Conservation (phyloP, 1,140 invertebrate species). For the Zaprionus africanus region DNA sequence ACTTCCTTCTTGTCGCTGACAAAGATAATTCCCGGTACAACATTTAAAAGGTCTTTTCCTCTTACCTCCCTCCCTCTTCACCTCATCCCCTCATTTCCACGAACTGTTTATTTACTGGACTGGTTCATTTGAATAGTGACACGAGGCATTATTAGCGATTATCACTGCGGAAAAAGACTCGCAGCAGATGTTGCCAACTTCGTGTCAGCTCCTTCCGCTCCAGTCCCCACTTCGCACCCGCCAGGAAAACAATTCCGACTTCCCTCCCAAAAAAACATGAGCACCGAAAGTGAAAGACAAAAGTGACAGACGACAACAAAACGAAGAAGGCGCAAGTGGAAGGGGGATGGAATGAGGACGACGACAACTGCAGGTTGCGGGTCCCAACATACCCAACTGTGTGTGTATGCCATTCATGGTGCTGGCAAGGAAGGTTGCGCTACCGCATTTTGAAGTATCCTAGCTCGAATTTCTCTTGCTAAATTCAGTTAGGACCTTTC, state of each 20-base stretch:
- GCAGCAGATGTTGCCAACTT: slow-evolving; percentile 66
- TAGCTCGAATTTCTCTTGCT: background rate
- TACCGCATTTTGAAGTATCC: background rate
- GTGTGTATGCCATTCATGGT: slow-evolving; percentile 2
- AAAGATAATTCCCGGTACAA: background rate
- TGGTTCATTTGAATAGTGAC: slow-evolving; percentile 71
- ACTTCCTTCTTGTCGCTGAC: background rate
- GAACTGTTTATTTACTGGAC: slow-evolving; percentile 72
- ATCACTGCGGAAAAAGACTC: slow-evolving; percentile 61
- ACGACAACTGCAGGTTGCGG: slow-evolving; percentile 33
- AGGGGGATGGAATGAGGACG: background rate
- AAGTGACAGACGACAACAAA: slow-evolving; percentile 40
- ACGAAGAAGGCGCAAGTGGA: background rate
- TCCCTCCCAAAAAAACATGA: slow-evolving; percentile 59
- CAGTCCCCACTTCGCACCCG: background rate
- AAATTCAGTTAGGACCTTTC: background rate
- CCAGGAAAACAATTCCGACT: background rate
- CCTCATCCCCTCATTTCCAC: slow-evolving; percentile 12
- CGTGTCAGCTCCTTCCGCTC: slow-evolving; percentile 4
- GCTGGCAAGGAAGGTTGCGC: background rate
- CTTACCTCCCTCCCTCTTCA: background rate
- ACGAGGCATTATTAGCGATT: slow-evolving; percentile 75
- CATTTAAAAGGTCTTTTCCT: background rate
- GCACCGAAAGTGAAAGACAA: slow-evolving; percentile 47
- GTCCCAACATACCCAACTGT: background rate